These are phyloP conservation scores for Leptinotarsa defecta DNA, from an alignment of 1,140 invertebrate genomes.

Conservation along the genomic window DNA sequence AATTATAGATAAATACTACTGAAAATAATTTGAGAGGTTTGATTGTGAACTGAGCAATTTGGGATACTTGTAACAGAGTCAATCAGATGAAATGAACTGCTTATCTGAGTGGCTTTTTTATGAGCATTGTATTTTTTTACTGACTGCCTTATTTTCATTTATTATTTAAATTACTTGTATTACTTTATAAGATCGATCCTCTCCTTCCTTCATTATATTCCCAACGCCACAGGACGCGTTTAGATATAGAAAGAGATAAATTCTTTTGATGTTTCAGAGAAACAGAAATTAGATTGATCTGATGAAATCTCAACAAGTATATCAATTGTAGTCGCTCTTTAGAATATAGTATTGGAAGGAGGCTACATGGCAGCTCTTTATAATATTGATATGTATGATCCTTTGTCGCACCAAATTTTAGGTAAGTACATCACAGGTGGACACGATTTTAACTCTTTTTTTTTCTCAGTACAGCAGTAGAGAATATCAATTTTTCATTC, in stretches of 20 bases:
- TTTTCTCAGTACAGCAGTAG: not conserved
- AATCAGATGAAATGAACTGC: not conserved
- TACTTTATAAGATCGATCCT: not conserved
- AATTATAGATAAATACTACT: not conserved
- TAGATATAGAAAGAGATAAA: too few relatives aligned
- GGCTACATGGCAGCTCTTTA: too few relatives aligned
- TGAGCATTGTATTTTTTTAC: slow-evolving; percentile 29
- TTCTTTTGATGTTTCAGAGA: too few relatives aligned
- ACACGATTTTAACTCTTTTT: not conserved
- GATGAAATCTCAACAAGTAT: too few relatives aligned
- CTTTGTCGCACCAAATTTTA: not conserved
- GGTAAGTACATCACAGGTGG: not conserved
- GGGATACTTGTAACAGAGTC: not conserved
- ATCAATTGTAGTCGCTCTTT: too few relatives aligned
- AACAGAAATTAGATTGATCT: too few relatives aligned
- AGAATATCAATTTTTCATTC: not conserved
- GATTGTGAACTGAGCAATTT: slow-evolving; percentile 10
- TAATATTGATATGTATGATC: too few relatives aligned
- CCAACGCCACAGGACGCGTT: not conserved
- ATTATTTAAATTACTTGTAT: not conserved
- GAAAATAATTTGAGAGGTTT: not conserved
- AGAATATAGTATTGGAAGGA: too few relatives aligned
- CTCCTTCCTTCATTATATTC: not conserved
- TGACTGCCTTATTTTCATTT: slow-evolving; percentile 38
- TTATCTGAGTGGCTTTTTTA: not conserved